A percentile compares a stretch with the other conserved stretches of the same genome.
Evolutionary conservation across 2,113 vertebrate genomes (phyloP).

Genomic region (Toxostoma redivivum): DNA sequence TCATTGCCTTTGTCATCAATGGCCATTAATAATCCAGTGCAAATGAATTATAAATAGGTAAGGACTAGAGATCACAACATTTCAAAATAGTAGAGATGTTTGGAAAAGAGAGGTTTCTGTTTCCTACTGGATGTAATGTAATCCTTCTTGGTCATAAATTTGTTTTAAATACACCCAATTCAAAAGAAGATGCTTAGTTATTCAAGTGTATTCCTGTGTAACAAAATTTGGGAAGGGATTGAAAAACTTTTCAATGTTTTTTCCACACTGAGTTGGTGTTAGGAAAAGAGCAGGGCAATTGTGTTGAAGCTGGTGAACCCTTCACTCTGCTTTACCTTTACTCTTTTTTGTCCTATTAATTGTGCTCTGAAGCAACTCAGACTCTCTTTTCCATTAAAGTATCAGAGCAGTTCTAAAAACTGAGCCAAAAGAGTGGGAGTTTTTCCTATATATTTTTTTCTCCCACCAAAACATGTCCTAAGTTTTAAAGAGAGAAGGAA

Average conservation of each 20-base stretch:
- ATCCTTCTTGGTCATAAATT: neutral
- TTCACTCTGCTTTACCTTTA: neutral
- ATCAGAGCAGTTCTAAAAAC: neutral
- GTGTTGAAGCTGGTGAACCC: neutral
- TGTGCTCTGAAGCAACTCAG: neutral
- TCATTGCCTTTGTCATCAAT: neutral
- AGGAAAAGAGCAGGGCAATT: neutral
- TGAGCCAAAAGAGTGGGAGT: accelerated
- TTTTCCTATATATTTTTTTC: neutral
- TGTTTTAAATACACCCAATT: neutral
- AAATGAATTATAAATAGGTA: neutral
- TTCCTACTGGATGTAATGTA: neutral
- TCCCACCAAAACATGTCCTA: neutral
- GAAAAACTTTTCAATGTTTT: neutral
- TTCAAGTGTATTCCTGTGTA: neutral
- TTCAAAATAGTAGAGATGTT: neutral
- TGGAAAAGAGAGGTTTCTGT: neutral
- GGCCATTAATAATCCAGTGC: neutral
- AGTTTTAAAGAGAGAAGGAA: neutral
- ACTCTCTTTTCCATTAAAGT: neutral
- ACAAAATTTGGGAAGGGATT: neutral
- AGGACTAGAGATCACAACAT: neutral
- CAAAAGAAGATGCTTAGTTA: neutral
- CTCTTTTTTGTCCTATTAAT: neutral
- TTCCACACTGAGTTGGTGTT: neutral